Percentiles rank a stretch among this genome's conserved stretches.
These are phyloP conservation scores for Rhorus exstirpatorius DNA, from an alignment of 2,888 invertebrate species.

Conservation along the genomic window DNA sequence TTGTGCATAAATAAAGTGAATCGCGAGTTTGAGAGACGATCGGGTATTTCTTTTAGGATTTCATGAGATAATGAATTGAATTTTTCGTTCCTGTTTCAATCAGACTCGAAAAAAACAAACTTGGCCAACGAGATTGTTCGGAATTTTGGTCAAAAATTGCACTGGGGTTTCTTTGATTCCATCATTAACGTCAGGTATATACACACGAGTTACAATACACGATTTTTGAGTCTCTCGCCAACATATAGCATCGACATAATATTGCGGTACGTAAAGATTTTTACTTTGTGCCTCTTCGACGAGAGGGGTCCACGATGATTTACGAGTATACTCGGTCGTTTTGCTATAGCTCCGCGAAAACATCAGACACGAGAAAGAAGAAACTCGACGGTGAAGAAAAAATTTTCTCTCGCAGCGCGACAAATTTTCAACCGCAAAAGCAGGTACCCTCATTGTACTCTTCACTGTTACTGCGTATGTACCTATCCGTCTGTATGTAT, in stretches of 20 bases:
- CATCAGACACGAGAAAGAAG: no score
- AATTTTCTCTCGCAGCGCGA: slow-evolving; percentile 72
- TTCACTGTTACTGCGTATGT: slow-evolving; percentile 46
- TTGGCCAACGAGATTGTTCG: background rate
- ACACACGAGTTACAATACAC: background rate
- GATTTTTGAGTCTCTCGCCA: slow-evolving; percentile 37
- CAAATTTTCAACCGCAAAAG: slow-evolving; percentile 79
- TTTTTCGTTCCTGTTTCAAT: no score
- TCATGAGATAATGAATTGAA: background rate
- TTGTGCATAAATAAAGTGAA: slow-evolving; percentile 60
- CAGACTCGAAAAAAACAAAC: no score
- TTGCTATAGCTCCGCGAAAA: slow-evolving; percentile 51
- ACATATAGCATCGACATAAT: slow-evolving; percentile 1
- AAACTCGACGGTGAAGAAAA: slow-evolving; percentile 45
- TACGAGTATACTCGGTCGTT: slow-evolving; percentile 63
- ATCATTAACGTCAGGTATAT: no score
- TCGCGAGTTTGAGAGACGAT: background rate
- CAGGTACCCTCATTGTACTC: slow-evolving; percentile 77
- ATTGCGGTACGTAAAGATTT: slow-evolving; percentile 33
- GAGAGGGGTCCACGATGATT: slow-evolving; percentile 52
- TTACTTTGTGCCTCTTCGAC: slow-evolving; percentile 29
- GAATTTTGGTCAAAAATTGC: background rate
- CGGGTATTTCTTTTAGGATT: background rate
- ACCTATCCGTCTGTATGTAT: no score
- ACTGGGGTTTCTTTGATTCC: no score